Percentiles rank a stretch among this genome's conserved stretches.
Evolutionary conservation across 1,140 invertebrate genomes (phyloP).

Genomic region (Drosophila lacteicornis): DNA sequence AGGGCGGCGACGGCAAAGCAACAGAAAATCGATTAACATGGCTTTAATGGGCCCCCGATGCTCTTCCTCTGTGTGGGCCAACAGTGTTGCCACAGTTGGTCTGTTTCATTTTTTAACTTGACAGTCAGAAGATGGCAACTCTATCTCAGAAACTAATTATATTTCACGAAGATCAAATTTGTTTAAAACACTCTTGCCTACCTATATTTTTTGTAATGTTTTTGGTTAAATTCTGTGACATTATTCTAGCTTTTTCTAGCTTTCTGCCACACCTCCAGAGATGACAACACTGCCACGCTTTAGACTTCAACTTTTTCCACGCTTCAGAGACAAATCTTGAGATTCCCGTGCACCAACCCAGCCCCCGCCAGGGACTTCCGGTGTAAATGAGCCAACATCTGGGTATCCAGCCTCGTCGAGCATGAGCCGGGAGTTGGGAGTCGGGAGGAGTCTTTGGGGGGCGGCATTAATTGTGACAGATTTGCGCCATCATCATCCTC

Average conservation of each 20-base stretch:
- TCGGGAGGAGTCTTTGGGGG: neutral
- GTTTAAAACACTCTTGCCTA: no score
- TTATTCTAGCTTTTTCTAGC: neutral
- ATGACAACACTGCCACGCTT: constrained; percentile 37
- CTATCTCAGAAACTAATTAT: no score
- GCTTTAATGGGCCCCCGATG: constrained; percentile 55
- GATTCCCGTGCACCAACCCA: neutral
- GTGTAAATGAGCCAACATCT: constrained; percentile 43
- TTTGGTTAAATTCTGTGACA: neutral
- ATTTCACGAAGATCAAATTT: no score
- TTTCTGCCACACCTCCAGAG: neutral
- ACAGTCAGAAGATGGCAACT: no score
- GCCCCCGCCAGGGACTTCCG: constrained; percentile 28
- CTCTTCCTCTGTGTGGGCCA: neutral
- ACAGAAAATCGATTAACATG: constrained; percentile 79
- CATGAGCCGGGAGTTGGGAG: neutral
- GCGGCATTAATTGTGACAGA: constrained; percentile 77
- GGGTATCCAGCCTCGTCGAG: constrained; percentile 6
- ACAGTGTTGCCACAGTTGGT: constrained; percentile 15
- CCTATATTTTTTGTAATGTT: neutral
- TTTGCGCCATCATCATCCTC: constrained; percentile 36
- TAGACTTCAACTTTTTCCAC: constrained; percentile 38
- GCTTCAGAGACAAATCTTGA: constrained; percentile 13
- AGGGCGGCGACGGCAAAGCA: constrained; percentile 50
- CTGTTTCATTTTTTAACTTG: no score